phyloP scores from a whole-genome alignment of 2,888 invertebrate species.

The Lumbricus terrestris region DNA sequence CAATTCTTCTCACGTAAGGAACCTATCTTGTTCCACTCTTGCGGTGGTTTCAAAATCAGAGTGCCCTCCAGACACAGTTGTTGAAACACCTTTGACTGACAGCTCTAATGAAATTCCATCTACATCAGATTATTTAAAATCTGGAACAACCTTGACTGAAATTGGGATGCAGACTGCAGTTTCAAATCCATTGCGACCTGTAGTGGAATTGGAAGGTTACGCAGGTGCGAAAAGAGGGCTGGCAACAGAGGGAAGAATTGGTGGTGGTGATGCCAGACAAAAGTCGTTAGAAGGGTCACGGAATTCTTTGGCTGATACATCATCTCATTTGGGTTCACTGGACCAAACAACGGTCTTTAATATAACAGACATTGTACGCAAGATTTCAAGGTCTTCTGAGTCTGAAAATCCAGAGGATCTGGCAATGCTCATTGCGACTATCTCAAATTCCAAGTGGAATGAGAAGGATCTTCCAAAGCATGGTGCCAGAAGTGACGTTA shows the following conservation, averaged over 20 bases:
- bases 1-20: neutral
- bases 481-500: neutral
- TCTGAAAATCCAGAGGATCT: neutral
- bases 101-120: neutral
- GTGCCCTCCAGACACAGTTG: neutral
- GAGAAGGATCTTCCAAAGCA: neutral
- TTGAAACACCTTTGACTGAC: neutral
- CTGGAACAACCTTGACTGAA: neutral
- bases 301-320: neutral
- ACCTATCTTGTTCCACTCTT: neutral
- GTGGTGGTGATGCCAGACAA: neutral
- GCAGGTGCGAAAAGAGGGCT: neutral
- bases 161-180: neutral
- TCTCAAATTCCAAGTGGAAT: neutral
- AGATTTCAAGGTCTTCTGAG: constrained; percentile 11
- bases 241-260: neutral
- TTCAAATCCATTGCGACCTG: neutral
- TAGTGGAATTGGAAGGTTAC: neutral
- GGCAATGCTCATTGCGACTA: neutral
- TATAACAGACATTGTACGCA: constrained; percentile 3
- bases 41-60: neutral
- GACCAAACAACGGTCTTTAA: neutral
- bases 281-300: neutral
- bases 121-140: neutral
- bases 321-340: neutral